These are phyloP conservation scores for Melanotaenia maccullochi DNA, from an alignment of 2,797 vertebrate species.

Conservation along the genomic window DNA sequence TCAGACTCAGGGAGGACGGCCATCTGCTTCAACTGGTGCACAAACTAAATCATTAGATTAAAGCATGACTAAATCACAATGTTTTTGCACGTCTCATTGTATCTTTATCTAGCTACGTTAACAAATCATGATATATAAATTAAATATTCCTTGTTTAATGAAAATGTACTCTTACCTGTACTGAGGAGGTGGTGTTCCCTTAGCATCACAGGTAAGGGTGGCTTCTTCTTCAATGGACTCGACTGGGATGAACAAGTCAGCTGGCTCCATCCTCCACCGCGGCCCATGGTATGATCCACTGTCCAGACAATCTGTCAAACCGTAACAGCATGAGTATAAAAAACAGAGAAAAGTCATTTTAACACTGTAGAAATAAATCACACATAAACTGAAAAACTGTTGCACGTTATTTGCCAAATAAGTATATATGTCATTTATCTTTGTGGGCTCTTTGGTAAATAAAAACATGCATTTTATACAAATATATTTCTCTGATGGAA, in stretches of 20 bases:
- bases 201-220: slow-evolving; percentile 83
- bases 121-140: neutral
- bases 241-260: slow-evolving; percentile 82
- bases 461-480: slow-evolving; percentile 5
- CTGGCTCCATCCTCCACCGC: slow-evolving; percentile 85
- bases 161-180: slow-evolving; percentile 74
- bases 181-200: slow-evolving; percentile 79
- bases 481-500: neutral
- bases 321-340: slow-evolving; percentile 21
- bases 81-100: neutral
- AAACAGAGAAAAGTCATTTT: slow-evolving; percentile 15
- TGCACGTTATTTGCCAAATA: neutral
- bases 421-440: neutral
- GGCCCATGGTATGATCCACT: slow-evolving; percentile 81
- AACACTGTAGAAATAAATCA: neutral
- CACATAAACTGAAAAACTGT: neutral
- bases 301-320: slow-evolving; percentile 79
- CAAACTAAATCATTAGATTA: neutral
- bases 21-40: neutral
- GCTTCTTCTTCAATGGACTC: slow-evolving; percentile 84
- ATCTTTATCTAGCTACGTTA: neutral
- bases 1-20: neutral
- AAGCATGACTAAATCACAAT: neutral
- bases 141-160: too few species aligned
- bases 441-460: slow-evolving; percentile 8